These are phyloP conservation scores for Baccha elongata DNA, from an alignment of 2,888 invertebrate genomes.

Conservation along the genomic window DNA sequence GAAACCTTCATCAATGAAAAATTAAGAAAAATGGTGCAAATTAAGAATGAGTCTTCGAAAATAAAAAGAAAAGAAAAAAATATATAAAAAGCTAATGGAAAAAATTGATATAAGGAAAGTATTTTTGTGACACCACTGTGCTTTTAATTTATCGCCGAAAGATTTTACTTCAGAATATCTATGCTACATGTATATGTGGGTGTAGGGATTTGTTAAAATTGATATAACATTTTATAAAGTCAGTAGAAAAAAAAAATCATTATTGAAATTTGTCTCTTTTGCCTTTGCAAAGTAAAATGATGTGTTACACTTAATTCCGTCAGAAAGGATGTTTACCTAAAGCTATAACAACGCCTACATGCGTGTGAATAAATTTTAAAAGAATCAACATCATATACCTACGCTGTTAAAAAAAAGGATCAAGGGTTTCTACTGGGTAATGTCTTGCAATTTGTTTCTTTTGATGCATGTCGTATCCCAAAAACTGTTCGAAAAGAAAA, in stretches of 20 bases:
- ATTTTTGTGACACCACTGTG: constrained; percentile 66
- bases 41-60: constrained; percentile 46
- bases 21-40: constrained; percentile 45
- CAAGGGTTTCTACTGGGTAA: constrained; percentile 32
- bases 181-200: neutral
- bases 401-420: constrained; percentile 15
- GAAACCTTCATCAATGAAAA: neutral
- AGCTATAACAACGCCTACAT: neutral
- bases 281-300: constrained; percentile 18
- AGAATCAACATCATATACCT: neutral
- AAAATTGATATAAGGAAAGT: constrained; percentile 49
- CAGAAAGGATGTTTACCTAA: neutral
- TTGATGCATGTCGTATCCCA: neutral
- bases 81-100: constrained; percentile 29
- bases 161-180: constrained; percentile 45
- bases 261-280: constrained; percentile 26
- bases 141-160: constrained; percentile 62
- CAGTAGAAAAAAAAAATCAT: neutral
- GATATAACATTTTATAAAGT: constrained; percentile 50
- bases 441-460: constrained; percentile 59
- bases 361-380: constrained; percentile 13
- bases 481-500: neutral
- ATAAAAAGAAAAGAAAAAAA: constrained; percentile 5
- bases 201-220: constrained; percentile 32
- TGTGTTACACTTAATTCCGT: constrained; percentile 36